Conservation (phyloP, 2,888 invertebrate genomes). For the Tupiocoris notatus region DNA sequence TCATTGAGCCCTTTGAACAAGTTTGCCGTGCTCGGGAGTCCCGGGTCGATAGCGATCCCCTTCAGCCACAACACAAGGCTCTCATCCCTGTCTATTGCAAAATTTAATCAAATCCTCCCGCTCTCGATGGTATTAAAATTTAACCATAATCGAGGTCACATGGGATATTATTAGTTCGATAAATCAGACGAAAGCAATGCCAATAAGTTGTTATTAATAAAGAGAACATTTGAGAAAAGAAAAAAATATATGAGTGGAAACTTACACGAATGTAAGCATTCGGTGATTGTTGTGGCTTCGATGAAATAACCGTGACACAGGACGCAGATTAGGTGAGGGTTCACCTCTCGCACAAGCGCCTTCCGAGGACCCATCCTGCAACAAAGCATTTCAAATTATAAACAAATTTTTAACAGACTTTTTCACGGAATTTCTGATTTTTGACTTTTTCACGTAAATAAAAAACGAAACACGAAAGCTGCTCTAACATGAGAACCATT, state of each 20-base stretch:
- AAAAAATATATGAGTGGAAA: too few species aligned
- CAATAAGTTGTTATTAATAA: too few species aligned
- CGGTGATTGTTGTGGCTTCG: constrained; percentile 76
- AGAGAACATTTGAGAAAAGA: too few species aligned
- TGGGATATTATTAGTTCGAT: too few species aligned
- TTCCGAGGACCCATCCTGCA: constrained; percentile 40
- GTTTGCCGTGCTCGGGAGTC: constrained; percentile 13
- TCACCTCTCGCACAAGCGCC: constrained; percentile 58
- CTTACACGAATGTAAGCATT: constrained; percentile 74
- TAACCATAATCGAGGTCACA: too few species aligned
- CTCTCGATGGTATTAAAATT: neutral
- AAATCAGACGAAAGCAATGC: too few species aligned
- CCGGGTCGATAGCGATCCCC: constrained; percentile 22
- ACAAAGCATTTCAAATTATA: neutral
- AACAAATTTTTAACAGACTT: neutral
- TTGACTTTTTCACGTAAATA: too few species aligned
- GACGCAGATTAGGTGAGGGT: constrained; percentile 67
- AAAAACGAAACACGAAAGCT: too few species aligned
- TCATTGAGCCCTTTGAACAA: constrained; percentile 33
- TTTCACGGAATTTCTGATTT: neutral
- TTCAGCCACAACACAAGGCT: neutral
- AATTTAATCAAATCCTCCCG: too few species aligned
- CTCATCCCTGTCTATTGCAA: neutral
- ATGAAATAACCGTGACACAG: constrained; percentile 73
- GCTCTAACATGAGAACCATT: too few species aligned